Conservation (phyloP, 2,888 invertebrate genomes). For the Ectropis crepuscularia region DNA sequence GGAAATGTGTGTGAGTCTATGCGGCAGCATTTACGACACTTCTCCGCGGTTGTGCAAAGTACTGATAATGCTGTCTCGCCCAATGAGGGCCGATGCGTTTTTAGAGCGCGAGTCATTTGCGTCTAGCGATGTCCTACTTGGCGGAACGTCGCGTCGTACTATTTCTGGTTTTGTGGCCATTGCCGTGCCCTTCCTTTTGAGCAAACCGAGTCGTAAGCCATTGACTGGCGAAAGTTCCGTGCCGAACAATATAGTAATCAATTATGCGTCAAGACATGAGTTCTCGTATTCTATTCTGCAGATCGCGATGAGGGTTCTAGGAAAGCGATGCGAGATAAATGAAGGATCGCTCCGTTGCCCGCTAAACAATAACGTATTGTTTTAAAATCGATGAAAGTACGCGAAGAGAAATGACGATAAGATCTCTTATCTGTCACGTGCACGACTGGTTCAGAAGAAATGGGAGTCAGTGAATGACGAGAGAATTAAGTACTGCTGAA, state of each 20-base stretch:
- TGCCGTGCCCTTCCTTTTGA: slow-evolving; percentile 63
- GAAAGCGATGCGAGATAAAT: slow-evolving; percentile 38
- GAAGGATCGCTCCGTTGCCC: slow-evolving; percentile 49
- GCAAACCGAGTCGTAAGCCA: slow-evolving; percentile 39
- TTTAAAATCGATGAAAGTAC: slow-evolving; percentile 62
- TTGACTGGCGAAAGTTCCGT: slow-evolving; percentile 47
- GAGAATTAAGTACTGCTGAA: slow-evolving; percentile 35
- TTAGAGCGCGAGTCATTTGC: slow-evolving; percentile 61
- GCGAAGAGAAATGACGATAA: slow-evolving; percentile 62
- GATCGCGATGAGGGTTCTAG: slow-evolving; percentile 25
- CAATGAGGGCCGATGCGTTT: slow-evolving; percentile 53
- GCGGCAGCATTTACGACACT: slow-evolving; percentile 47
- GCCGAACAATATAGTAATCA: slow-evolving; percentile 51
- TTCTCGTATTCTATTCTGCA: slow-evolving; percentile 48
- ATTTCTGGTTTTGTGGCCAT: slow-evolving; percentile 72
- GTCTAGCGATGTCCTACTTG: slow-evolving; percentile 69
- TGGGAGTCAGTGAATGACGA: slow-evolving; percentile 35
- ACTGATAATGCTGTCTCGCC: slow-evolving; percentile 53
- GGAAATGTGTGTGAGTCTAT: slow-evolving; percentile 50
- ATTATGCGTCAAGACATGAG: slow-evolving; percentile 50
- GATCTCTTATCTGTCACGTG: slow-evolving; percentile 60
- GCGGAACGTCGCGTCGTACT: slow-evolving; percentile 65
- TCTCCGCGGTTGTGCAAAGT: slow-evolving; percentile 52
- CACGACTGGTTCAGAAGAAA: slow-evolving; percentile 42
- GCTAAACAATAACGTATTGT: slow-evolving; percentile 70